Evolutionary conservation across 2,888 invertebrate species (phyloP).

Genomic region (Agapostemon virescens): DNA sequence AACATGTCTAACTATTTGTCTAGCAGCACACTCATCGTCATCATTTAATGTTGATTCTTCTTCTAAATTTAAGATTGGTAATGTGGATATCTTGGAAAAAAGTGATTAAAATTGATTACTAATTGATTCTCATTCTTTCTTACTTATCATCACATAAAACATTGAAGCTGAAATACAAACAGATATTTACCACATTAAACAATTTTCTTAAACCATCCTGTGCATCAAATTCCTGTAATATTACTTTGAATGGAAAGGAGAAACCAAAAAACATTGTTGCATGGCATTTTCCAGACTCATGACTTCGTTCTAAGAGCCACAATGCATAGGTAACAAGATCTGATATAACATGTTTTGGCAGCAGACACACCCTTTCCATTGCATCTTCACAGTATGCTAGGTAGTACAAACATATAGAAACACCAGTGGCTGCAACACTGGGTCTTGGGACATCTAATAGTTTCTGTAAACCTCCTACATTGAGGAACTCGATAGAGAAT

Average conservation of each 20-base stretch:
- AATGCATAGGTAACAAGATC: conserved; percentile 94
- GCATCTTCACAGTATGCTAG: conserved; percentile 98
- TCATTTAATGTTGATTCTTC: conserved; percentile 85
- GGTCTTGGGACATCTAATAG: conserved; percentile 95
- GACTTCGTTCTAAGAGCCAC: conserved; percentile 97
- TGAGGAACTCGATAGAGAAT: conserved; percentile 97
- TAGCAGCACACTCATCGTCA: conserved; percentile 93
- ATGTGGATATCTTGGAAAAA: conserved; percentile 86
- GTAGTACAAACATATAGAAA: conserved; percentile 97
- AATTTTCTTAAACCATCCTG: conserved; percentile 96
- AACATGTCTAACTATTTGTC: conserved; percentile 95
- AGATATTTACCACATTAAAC: conserved; percentile 90
- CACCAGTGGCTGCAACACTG: conserved; percentile 97
- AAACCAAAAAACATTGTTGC: conserved; percentile 99
- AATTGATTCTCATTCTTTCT: not conserved
- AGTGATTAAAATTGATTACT: not conserved
- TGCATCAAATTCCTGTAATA: conserved; percentile 96
- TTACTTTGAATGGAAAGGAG: conserved; percentile 95
- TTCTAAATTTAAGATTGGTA: conserved; percentile 90
- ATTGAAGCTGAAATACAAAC: not conserved
- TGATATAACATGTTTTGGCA: conserved; percentile 89
- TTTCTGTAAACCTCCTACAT: conserved; percentile 91
- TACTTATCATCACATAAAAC: not conserved
- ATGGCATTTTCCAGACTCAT: conserved; percentile 98
- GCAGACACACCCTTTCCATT: conserved; percentile 95